These are phyloP conservation scores for Brenthis daphne DNA, from an alignment of 2,888 invertebrate species.

Conservation along the genomic window DNA sequence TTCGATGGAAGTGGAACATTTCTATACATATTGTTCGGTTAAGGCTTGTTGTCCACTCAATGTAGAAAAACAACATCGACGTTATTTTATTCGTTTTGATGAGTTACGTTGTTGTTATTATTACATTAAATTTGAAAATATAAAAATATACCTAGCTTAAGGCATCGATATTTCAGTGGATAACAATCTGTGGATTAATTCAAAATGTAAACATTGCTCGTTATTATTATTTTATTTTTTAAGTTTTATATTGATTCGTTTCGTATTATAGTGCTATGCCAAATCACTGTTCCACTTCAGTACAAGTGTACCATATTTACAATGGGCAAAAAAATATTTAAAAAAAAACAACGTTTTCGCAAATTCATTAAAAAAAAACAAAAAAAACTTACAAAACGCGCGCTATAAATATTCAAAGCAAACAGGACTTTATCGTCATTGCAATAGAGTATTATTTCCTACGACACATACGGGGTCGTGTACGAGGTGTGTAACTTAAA, in stretches of 20 bases:
- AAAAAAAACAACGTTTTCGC: too few species aligned
- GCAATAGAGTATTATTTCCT: not conserved
- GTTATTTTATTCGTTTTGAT: too few species aligned
- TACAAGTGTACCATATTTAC: too few species aligned
- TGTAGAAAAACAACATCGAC: too few species aligned
- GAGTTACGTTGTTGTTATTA: too few species aligned
- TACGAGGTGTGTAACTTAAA: constrained; percentile 21
- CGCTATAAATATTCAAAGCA: not conserved
- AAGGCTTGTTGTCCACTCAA: too few species aligned
- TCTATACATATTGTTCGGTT: too few species aligned
- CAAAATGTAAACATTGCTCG: not conserved
- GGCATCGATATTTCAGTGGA: not conserved
- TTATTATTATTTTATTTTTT: not conserved
- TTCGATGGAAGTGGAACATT: not conserved
- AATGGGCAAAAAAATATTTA: too few species aligned
- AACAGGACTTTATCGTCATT: not conserved
- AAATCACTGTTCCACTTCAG: too few species aligned
- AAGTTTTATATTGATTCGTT: not conserved
- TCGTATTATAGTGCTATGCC: too few species aligned
- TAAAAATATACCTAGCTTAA: not conserved
- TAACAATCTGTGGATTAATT: not conserved
- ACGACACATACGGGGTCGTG: constrained; percentile 1
- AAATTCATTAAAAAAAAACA: too few species aligned
- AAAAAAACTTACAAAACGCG: not conserved
- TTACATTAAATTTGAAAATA: not conserved